Conservation (phyloP, 2,113 vertebrate species). For the Panthera tigris region DNA sequence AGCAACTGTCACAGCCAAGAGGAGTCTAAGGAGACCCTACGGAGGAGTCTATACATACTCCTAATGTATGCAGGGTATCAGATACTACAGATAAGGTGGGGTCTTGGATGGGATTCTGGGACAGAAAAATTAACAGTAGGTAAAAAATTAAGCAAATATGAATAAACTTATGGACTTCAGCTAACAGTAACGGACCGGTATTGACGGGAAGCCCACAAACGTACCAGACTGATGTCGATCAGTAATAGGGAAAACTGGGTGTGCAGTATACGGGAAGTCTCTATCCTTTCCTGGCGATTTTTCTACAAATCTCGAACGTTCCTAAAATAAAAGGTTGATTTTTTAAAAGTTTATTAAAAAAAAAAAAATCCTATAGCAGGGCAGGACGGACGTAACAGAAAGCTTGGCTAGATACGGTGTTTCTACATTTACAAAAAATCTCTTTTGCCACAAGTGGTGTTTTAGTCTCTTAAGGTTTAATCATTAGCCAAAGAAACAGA, state of each 20-base stretch:
- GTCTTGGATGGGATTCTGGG: neutral
- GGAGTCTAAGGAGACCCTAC: neutral
- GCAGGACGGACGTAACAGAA: neutral
- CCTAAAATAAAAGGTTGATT: neutral
- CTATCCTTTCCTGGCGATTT: neutral
- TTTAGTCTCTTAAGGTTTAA: constrained; percentile 11
- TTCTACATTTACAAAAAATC: neutral
- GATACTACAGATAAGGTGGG: neutral
- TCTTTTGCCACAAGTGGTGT: neutral
- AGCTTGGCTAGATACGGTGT: neutral
- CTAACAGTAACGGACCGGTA: neutral
- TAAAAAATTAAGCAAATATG: neutral
- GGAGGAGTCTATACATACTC: too few relatives aligned
- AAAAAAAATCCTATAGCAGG: neutral
- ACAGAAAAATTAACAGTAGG: neutral
- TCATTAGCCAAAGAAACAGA: neutral
- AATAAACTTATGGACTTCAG: neutral
- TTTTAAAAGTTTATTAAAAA: neutral
- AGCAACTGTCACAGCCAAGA: neutral
- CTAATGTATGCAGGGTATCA: too few relatives aligned
- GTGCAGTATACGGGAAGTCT: neutral
- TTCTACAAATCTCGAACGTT: neutral
- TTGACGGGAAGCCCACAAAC: neutral
- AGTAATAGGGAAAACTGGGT: neutral
- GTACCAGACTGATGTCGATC: neutral